Evolutionary conservation across 2,888 invertebrate species (phyloP), one percentile per base, ranked within the genome.

Genomic region (Parthenolecanium corni): DNA sequence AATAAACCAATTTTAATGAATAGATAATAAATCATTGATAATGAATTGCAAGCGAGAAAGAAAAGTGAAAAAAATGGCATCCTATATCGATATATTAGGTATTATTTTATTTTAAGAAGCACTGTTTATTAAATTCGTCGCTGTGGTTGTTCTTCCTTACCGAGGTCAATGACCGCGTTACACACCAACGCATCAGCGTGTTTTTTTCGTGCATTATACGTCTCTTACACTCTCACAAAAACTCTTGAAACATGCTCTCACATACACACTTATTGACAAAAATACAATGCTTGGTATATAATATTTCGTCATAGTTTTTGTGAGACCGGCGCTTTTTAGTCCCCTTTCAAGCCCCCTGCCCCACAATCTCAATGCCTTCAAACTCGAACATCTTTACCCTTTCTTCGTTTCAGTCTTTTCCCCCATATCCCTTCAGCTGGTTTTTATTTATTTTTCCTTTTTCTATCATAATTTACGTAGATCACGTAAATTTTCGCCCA

Each of bases 181-280:
- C 44, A 56, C 54, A 56, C 54, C 54, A 56, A 56, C 54, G 54
- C 54, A 56, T 56, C 54, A 44, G 11, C 24, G 44, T 56, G 38
- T 56, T 56, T n/a, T n/a, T 31, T 31, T 31, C 54, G 49, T 49
- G 18, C 9, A 31, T 31, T 6, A 9, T 18, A 21, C 20, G 42
- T 56, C 24, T 11, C 38, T 54, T 54, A 49, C 23, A 21, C 20
- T 4, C n/a, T n/a, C n/a, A n/a, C 31, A 9, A 4, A 31, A 9
- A 31, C 31, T 6, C 9, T 31, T 9, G 44, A 44, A n/a, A 18
- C 14, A 6, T 44, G 14, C 44, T 9, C 44, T 44, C 18, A 44
- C 44, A 44, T 44, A 44, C 14, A 44, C 44, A 14, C 14, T 4
- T 16, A 44, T 18, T 14, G 18, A 52, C 52, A 16, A 31, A 44